Conservation (phyloP, 2,797 vertebrate species). For the Acanthurus leucopareius region DNA sequence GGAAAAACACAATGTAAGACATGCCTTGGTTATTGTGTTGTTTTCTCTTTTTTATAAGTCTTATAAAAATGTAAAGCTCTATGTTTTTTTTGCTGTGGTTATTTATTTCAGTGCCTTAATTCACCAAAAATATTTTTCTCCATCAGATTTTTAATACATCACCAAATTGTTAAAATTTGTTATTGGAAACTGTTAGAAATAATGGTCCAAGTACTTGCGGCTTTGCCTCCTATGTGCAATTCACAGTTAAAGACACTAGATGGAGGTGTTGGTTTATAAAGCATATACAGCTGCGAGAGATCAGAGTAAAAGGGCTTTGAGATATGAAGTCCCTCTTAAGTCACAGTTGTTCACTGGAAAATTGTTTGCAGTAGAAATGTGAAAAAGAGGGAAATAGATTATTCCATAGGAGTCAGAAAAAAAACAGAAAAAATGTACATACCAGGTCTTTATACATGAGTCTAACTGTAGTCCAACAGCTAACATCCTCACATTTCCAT, state of each 20-base stretch:
- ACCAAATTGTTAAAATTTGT: neutral
- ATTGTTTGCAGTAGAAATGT: too few relatives aligned
- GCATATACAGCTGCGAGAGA: too few relatives aligned
- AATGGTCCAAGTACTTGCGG: neutral
- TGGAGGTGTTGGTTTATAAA: conserved; percentile 32
- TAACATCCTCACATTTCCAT: too few relatives aligned
- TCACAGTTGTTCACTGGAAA: too few relatives aligned
- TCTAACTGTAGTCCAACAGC: too few relatives aligned
- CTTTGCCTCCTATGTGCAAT: conserved; percentile 5
- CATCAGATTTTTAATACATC: neutral
- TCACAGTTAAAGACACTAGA: conserved; percentile 29
- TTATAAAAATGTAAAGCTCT: conserved; percentile 78
- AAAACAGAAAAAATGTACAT: too few relatives aligned
- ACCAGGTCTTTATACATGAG: too few relatives aligned
- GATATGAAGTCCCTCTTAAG: too few relatives aligned
- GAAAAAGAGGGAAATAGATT: too few relatives aligned
- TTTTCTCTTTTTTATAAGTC: conserved; percentile 81
- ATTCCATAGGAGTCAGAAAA: too few relatives aligned
- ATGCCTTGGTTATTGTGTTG: conserved; percentile 79
- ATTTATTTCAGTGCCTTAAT: conserved; percentile 12
- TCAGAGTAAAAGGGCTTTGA: too few relatives aligned
- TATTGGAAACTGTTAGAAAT: neutral
- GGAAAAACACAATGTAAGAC: conserved; percentile 79
- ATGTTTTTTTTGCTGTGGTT: conserved; percentile 44
- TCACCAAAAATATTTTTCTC: neutral